phyloP scores from a whole-genome alignment of 2,888 invertebrate genomes.

The Drosophila limbata region DNA sequence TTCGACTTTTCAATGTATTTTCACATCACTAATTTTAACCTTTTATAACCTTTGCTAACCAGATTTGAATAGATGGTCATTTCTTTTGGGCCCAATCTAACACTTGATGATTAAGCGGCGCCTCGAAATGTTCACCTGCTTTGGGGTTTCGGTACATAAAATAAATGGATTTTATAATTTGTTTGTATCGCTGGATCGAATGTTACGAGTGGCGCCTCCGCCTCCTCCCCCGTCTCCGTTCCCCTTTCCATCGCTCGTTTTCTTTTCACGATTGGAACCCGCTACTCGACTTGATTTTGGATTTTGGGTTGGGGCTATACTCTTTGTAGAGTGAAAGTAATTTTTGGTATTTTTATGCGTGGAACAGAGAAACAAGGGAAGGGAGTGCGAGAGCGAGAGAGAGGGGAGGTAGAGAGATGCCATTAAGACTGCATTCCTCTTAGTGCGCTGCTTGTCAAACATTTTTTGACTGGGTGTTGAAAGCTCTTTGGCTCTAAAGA shows the following conservation, averaged over 20 bases:
- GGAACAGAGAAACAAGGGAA: not conserved
- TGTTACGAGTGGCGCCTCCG: constrained; percentile 51
- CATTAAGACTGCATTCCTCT: constrained; percentile 71
- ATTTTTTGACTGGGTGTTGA: constrained; percentile 67
- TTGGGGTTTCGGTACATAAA: constrained; percentile 34
- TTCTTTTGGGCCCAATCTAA: constrained; percentile 23
- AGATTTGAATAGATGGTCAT: constrained; percentile 32
- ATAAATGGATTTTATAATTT: constrained; percentile 70
- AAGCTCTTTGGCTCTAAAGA: constrained; percentile 62
- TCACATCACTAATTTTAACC: constrained; percentile 1
- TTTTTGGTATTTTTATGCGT: constrained; percentile 69
- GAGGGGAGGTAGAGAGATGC: constrained; percentile 21
- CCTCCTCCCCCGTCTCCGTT: not conserved
- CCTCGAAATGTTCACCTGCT: constrained; percentile 48
- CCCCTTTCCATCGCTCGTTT: not conserved
- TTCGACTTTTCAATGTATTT: too few species aligned
- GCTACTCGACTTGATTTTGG: constrained; percentile 58
- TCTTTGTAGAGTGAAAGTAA: constrained; percentile 68
- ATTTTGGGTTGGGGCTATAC: constrained; percentile 21
- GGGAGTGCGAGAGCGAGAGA: not conserved
- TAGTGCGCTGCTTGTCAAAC: constrained; percentile 62
- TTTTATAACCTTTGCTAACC: constrained; percentile 29
- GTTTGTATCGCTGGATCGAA: constrained; percentile 63
- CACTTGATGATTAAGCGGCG: constrained; percentile 56
- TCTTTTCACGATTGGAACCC: constrained; percentile 31